Evolutionary conservation across 2,797 vertebrate species (phyloP), one percentile per base, ranked within the genome.

Genomic region (Novumbra hubbsi): DNA sequence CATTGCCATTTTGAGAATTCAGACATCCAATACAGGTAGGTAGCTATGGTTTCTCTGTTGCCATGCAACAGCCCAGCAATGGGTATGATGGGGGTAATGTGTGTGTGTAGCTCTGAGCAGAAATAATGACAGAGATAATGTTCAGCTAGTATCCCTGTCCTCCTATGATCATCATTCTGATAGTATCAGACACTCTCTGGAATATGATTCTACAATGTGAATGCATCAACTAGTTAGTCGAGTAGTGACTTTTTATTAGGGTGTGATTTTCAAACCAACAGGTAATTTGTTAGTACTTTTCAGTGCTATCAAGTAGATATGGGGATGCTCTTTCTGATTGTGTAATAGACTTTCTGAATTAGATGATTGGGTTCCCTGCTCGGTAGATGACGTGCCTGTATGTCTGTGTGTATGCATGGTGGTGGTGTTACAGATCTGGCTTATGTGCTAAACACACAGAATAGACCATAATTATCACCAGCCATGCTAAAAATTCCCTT

Each of bases 401-500:
- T 48, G 17, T 49, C 28, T 7, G 27, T 45, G 32, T 62, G 9
- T 7, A 34, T 45, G 4, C 50, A 28, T 77, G 83, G 78, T 76
- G 87, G 89, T 88, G 87, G 83, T 75, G 21, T 88, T 85, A 84
- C 76, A 85, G 84, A 86, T 86, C 77, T 77, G 30, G 76, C 60
- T 74, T 86, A 81, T 75, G 80, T 76, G 79, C 84, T 80, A 84
- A 86, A 84, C 82, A 80, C 72, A 81, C 81, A 85, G 84, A 92
- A 88, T 87, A 88, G 87, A 86, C 80, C 79, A 85, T 88, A 92
- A 92, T 93, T 92, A 92, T 92, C 82, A 84, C 80, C 85, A 90
- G 81, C 85, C 83, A 73, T 80, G 83, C 88, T 92, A 90, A 92
- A 92, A 90, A 92, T 92, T 92, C 86, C 83, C 81, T 67, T 60